Conservation (phyloP, 2,113 vertebrate species). For the Drymodes brunneopygia region DNA sequence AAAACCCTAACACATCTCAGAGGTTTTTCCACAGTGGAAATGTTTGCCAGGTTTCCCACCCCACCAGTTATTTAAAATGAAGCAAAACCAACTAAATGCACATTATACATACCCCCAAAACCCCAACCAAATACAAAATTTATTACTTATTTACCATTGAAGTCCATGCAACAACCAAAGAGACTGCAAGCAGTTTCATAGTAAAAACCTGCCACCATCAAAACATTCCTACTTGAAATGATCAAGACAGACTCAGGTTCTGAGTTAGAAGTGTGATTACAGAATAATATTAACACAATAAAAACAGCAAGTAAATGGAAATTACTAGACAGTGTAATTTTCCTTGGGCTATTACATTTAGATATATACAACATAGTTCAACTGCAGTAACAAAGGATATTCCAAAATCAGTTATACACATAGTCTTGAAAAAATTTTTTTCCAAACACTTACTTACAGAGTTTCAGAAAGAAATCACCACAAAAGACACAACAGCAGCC, state of each 20-base stretch:
- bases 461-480: neutral
- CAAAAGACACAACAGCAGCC: neutral
- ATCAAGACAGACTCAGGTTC: neutral
- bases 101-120: accelerated
- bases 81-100: neutral
- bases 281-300: neutral
- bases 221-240: neutral
- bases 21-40: neutral
- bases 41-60: accelerated
- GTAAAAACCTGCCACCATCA: neutral
- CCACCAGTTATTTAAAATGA: neutral
- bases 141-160: neutral
- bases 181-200: neutral
- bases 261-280: neutral
- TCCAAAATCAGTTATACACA: neutral
- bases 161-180: neutral
- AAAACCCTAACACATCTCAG: accelerated
- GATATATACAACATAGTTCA: neutral
- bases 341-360: neutral
- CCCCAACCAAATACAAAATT: neutral
- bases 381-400: neutral
- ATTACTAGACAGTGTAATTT: neutral
- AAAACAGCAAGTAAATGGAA: neutral
- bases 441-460: neutral
- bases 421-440: neutral